Evolutionary conservation across 2,888 invertebrate species (phyloP), one percentile per base, ranked within the genome.

Genomic region (Rhagophthalmus giganteus): DNA sequence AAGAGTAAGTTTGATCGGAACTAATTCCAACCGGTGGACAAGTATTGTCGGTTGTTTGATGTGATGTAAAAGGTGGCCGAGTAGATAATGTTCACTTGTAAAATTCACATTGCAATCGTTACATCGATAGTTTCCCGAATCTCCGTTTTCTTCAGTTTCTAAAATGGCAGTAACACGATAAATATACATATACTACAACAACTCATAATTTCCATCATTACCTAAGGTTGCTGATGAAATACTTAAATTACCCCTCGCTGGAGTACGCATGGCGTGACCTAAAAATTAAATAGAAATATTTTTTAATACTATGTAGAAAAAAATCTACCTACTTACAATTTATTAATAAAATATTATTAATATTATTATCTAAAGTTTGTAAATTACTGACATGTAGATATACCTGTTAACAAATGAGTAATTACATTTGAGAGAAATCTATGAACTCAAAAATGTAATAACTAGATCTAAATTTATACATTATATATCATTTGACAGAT

Each of bases 1-100:
- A 74, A 70, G 76, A 20, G 78, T 81, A 73, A 67, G 65, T 54
- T 68, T 73, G 11, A 74, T 59, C 1, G 81, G 80, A 56, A 78
- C 78, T 68, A 79, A 74, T 63, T 75, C 77, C 61, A 76, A 68
- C 1, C 72, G 72, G 64, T 75, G 73, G 55, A 82, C 59, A 30
- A 76, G 68, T 45, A 83, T 72, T 1, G 69, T 71, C 31, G 82
- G 82, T 61, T 81, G 74, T 4, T 78, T 78, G 31, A 83, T 79
- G 74, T 82, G 82, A 40, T 76, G 75, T 20, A 80, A 72, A 7
- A 82, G 71, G 67, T 83, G 83, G 8, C 74, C 72, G 58, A 81
- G 74, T 51, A 81, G 65, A 9, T 75, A 76, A 28, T 73, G 71
- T 72, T 76, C 77, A 56, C 72, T 67, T 7, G 67, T 68, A 64